phyloP scores from a whole-genome alignment of 2,113 vertebrate genomes.

The Psilopsiagon aymara region DNA sequence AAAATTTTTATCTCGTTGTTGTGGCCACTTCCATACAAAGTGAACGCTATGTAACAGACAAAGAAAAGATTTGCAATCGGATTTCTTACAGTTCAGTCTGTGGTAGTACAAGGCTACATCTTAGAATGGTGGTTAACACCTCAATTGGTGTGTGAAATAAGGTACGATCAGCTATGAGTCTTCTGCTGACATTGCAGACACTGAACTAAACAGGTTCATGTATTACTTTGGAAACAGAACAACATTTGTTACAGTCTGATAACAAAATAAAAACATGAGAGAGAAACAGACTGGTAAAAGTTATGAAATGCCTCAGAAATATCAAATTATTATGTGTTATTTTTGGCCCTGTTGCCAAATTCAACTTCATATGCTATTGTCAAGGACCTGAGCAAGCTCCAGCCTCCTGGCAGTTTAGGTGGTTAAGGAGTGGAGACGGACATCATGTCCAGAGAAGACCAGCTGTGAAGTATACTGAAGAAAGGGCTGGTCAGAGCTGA shows the following conservation, averaged over 20 bases:
- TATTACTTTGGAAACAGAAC: neutral
- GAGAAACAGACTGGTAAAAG: neutral
- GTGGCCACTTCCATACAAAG: neutral
- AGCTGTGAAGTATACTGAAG: neutral
- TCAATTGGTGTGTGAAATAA: neutral
- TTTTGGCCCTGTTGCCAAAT: neutral
- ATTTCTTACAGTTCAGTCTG: neutral
- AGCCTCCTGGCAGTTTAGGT: neutral
- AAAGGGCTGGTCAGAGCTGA: neutral
- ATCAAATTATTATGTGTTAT: neutral
- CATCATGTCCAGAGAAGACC: neutral
- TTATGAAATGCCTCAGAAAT: neutral
- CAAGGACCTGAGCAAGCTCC: neutral
- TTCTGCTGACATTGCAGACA: neutral
- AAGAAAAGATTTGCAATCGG: neutral
- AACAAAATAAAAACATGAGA: neutral
- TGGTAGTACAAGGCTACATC: neutral
- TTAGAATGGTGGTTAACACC: neutral
- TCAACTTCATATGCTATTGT: neutral
- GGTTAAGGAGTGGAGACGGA: neutral
- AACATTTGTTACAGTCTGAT: neutral
- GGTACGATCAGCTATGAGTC: rapidly evolving
- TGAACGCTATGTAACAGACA: neutral
- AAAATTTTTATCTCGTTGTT: neutral
- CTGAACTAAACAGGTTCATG: neutral